Evolutionary conservation across 1,140 invertebrate genomes (phyloP).

Genomic region (Eulimnadia texana): DNA sequence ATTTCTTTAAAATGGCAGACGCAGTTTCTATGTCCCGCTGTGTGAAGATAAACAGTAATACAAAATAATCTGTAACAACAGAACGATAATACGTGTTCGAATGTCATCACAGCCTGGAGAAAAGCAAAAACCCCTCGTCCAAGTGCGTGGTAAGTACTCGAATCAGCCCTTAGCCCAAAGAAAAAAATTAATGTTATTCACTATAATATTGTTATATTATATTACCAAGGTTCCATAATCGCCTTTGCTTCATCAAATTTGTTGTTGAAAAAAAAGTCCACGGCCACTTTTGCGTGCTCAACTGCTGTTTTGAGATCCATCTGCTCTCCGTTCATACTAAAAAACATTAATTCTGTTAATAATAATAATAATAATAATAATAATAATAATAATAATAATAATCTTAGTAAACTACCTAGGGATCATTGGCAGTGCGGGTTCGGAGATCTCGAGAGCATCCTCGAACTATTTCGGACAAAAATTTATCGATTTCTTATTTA

Average conservation of each 20-base stretch:
- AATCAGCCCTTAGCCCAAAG: constrained; percentile 45
- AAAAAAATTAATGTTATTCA: constrained; percentile 1
- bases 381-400: too few species aligned
- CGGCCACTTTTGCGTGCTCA: constrained; percentile 48
- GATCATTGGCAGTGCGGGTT: neutral
- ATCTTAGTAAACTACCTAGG: neutral
- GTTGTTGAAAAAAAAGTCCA: constrained; percentile 77
- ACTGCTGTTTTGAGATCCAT: constrained; percentile 47
- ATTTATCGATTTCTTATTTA: too few species aligned
- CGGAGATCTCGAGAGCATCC: neutral
- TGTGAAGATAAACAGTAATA: constrained; percentile 18
- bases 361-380: too few species aligned
- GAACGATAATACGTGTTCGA: constrained; percentile 50
- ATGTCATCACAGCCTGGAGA: constrained; percentile 82
- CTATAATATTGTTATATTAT: neutral
- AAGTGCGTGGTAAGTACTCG: constrained; percentile 84
- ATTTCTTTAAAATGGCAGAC: constrained; percentile 50
- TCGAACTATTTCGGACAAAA: neutral
- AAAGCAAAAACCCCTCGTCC: constrained; percentile 77
- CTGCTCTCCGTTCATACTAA: neutral
- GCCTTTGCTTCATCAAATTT: constrained; percentile 62
- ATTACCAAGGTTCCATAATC: constrained; percentile 56
- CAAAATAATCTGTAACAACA: neutral
- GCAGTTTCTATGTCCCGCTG: constrained; percentile 57
- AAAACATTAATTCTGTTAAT: too few species aligned